Evolutionary conservation across 2,888 invertebrate genomes (phyloP).

Genomic region (Eudemis profundana): DNA sequence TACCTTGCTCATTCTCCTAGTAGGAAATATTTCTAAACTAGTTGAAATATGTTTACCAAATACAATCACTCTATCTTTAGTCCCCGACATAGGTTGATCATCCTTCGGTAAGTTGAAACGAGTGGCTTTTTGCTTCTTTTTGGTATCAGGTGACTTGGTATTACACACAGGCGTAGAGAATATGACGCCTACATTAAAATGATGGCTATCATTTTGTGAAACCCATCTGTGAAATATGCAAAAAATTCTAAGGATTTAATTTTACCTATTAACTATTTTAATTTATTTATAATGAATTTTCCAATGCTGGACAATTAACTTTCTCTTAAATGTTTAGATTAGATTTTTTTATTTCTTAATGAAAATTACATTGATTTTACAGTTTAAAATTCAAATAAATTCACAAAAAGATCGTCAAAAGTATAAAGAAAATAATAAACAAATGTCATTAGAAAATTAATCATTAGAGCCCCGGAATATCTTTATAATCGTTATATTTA

Average conservation of each 20-base stretch:
- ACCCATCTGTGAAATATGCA: conserved; percentile 73
- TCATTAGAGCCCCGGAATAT: too few species aligned
- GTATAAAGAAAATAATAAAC: too few species aligned
- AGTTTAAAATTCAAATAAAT: too few species aligned
- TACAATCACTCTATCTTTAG: conserved; percentile 73
- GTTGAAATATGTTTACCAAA: conserved; percentile 79
- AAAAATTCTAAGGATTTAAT: neutral
- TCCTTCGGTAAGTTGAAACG: conserved; percentile 86
- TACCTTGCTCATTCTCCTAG: conserved; percentile 78
- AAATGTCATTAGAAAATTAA: too few species aligned
- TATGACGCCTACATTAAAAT: conserved; percentile 88
- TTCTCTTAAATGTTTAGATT: too few species aligned
- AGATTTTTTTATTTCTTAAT: too few species aligned
- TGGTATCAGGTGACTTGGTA: conserved; percentile 68
- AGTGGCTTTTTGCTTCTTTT: conserved; percentile 84
- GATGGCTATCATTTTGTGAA: conserved; percentile 86
- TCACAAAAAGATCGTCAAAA: too few species aligned
- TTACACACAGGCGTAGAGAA: conserved; percentile 91
- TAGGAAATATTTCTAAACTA: conserved; percentile 83
- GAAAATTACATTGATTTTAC: too few species aligned
- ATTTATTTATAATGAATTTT: too few species aligned
- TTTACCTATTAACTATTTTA: too few species aligned
- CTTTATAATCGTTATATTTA: too few species aligned
- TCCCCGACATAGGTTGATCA: conserved; percentile 67
- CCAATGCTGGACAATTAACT: too few species aligned